Evolutionary conservation across 2,113 vertebrate species (phyloP).

Genomic region (Tetraodon nigroviridis): DNA sequence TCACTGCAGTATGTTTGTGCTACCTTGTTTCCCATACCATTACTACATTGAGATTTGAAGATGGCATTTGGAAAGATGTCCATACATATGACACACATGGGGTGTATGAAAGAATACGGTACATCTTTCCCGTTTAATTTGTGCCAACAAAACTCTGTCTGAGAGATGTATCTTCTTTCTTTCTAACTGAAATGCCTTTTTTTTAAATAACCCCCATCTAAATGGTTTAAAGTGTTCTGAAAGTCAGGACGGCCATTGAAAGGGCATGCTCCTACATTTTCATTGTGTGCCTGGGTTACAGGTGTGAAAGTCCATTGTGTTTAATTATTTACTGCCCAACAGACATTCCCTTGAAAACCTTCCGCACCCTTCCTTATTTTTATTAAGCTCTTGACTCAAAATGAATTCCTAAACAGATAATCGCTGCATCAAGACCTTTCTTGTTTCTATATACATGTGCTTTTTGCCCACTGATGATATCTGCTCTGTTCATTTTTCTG

Average conservation of each 20-base stretch:
- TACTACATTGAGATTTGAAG: no score
- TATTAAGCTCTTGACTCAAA: no score
- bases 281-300: conserved; percentile 44
- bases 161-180: background rate
- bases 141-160: no score
- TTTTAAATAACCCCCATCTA: conserved; percentile 43
- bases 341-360: conserved; percentile 56
- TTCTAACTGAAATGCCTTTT: background rate
- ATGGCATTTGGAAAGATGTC: no score
- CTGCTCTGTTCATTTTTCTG: no score
- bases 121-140: no score
- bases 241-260: conserved; percentile 54
- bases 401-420: no score
- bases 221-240: conserved; percentile 25
- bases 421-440: no score
- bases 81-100: no score
- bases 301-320: conserved; percentile 77
- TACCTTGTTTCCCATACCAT: conserved; percentile 96
- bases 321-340: conserved; percentile 72
- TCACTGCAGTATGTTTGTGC: background rate
- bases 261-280: conserved; percentile 58
- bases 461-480: no score
- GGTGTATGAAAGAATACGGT: no score
- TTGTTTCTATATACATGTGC: no score
- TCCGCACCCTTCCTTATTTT: conserved; percentile 6